Percentiles rank a stretch among this genome's conserved stretches.
These are phyloP conservation scores for Rhopilema esculentum DNA, from an alignment of 30 jellyfish, hydroid and myxozoan genomes.

Conservation along the genomic window DNA sequence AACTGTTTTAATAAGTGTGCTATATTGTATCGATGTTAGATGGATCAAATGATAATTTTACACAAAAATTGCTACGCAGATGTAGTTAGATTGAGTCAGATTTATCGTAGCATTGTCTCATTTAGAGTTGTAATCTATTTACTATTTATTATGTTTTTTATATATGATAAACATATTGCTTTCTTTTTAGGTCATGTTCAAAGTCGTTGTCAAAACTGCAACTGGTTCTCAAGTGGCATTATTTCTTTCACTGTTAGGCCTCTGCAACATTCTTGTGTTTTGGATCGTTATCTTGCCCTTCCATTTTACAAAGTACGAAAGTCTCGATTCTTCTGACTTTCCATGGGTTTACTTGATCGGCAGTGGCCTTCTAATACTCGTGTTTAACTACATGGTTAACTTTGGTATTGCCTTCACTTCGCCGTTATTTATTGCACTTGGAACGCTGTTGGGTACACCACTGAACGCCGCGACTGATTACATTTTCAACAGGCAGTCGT, in stretches of 20 bases:
- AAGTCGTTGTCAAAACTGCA: slow-evolving; percentile 77
- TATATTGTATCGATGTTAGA: too few species aligned
- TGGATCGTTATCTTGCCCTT: slow-evolving; percentile 74
- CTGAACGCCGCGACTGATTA: slow-evolving; percentile 82
- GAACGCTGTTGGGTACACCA: slow-evolving; percentile 90
- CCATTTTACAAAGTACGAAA: slow-evolving; percentile 71
- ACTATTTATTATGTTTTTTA: background rate
- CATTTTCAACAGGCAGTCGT: slow-evolving; percentile 63
- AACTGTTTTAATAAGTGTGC: too few species aligned
- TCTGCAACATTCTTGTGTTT: slow-evolving; percentile 54
- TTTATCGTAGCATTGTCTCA: too few species aligned
- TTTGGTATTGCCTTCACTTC: slow-evolving; percentile 93
- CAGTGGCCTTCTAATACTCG: slow-evolving; percentile 71
- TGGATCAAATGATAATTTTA: too few species aligned
- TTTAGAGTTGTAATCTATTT: too few species aligned
- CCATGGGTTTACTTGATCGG: slow-evolving; percentile 84
- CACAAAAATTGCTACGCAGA: too few species aligned
- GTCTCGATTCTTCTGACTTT: slow-evolving; percentile 59
- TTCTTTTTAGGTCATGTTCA: slow-evolving; percentile 79
- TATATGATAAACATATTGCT: background rate
- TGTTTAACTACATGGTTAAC: slow-evolving; percentile 80
- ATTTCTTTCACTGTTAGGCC: slow-evolving; percentile 83
- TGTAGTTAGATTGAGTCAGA: too few species aligned
- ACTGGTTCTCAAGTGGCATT: slow-evolving; percentile 93
- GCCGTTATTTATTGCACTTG: slow-evolving; percentile 93